These are phyloP conservation scores for Natator depressus DNA, from an alignment of 2,113 vertebrate species.

Conservation along the genomic window DNA sequence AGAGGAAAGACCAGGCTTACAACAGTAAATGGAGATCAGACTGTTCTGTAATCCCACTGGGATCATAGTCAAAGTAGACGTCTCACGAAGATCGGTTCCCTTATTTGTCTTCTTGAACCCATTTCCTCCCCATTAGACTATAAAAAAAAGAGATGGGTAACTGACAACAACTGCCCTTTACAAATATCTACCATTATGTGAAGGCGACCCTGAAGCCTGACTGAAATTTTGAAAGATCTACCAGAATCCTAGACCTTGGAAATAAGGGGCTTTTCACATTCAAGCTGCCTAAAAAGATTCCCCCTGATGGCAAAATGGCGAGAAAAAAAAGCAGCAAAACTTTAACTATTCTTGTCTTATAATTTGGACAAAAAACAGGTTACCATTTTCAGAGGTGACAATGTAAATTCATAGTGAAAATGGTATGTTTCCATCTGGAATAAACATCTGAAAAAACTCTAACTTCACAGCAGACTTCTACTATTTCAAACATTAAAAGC, in stretches of 20 bases:
- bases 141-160: neutral
- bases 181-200: neutral
- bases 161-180: neutral
- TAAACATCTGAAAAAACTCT: neutral
- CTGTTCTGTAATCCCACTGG: neutral
- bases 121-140: neutral
- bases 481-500: neutral
- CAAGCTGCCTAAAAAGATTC: neutral
- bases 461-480: neutral
- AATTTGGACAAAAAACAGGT: neutral
- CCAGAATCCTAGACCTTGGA: slow-evolving; percentile 8
- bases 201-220: neutral
- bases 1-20: neutral
- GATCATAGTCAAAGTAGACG: neutral
- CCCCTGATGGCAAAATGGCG: neutral
- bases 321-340: slow-evolving; percentile 2
- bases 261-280: neutral
- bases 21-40: neutral
- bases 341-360: neutral
- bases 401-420: neutral
- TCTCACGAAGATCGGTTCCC: slow-evolving; percentile 11
- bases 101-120: slow-evolving; percentile 3
- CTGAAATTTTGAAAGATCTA: neutral
- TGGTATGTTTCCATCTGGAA: neutral
- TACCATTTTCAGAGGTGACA: neutral